Conservation (phyloP, 2,888 invertebrate species). For the Zaprionus obscuricornis region DNA sequence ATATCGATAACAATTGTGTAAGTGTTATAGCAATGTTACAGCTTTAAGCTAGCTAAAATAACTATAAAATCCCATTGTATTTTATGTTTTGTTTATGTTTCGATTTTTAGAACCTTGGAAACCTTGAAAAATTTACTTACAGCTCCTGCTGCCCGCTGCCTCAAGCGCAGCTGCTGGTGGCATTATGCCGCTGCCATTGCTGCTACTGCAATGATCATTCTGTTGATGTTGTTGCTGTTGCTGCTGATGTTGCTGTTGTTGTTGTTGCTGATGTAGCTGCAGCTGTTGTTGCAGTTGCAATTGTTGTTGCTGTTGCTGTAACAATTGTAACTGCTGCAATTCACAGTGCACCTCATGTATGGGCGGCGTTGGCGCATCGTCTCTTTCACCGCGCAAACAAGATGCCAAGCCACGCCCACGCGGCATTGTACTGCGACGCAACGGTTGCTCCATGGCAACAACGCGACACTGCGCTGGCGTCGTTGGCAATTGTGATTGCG, state of each 20-base stretch:
- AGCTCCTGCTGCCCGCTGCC: slow-evolving; percentile 77
- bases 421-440: slow-evolving; percentile 81
- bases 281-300: slow-evolving; percentile 37
- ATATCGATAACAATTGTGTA: too few relatives aligned
- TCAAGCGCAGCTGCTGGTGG: slow-evolving; percentile 48
- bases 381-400: slow-evolving; percentile 83
- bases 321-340: slow-evolving; percentile 60
- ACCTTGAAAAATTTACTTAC: slow-evolving; percentile 61
- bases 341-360: slow-evolving; percentile 64
- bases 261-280: slow-evolving; percentile 48
- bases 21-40: too few relatives aligned
- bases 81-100: too few relatives aligned
- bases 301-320: slow-evolving; percentile 72
- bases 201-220: slow-evolving; percentile 45
- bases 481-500: slow-evolving; percentile 8
- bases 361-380: slow-evolving; percentile 77
- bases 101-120: too few relatives aligned
- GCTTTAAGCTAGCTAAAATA: too few relatives aligned
- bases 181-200: slow-evolving; percentile 20
- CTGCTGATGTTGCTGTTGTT: slow-evolving; percentile 43
- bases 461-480: slow-evolving; percentile 38
- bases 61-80: too few relatives aligned
- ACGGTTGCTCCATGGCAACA: slow-evolving; percentile 61
- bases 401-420: slow-evolving; percentile 82
- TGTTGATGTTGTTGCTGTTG: slow-evolving; percentile 42